Base-by-base conservation (phyloP, 1,140 invertebrate species). In the Drosophila dunni region DNA sequence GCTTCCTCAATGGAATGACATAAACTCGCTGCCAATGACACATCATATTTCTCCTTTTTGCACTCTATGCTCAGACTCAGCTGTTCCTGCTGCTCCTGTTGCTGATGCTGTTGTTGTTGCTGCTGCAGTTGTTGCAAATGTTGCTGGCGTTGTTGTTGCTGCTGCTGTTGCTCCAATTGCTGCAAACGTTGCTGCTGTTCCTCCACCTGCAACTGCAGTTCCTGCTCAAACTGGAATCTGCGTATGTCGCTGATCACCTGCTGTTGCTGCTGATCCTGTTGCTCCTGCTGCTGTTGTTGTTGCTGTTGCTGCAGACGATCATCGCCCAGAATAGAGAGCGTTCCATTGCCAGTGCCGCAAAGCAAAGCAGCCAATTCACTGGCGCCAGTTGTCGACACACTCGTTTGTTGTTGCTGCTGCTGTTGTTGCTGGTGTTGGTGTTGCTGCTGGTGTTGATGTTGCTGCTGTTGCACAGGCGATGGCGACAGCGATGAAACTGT, bases 11-110 rank as follows among this genome's bases (percentile, higher is more conserved):
- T 90, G 44, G 89, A 82, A 76, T 88, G 75, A 78, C 80, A 88
- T 67, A 92, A 77, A 45, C 80, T 90, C 34, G 76, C 13, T 9
- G 76, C 58, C 46, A 91, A 61, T 20, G 77, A 54, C 34, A 78
- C 74, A 50, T 91, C 90, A 50, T 80, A 91, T 72, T 91, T 91
- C 60, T 91, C 84, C 58, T 85, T 92, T 74, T 92, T 91, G 74
- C 89, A 92, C 78, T 90, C 81, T 17, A 85, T 92, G 73, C 75
- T 81, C 8, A 91, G 67, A 61, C 75, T 89, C 77, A 86, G 57
- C 53, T 84, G 85, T 42, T 91, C 81, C 50, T 86, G 75, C 58
- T 91, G 75, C 46, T 81, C 75, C 11, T 82, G 75, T 2, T 79
- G 62, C 2, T 81, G 80, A 0, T 74, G 81, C 0, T 57, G 66